Conservation (phyloP, 2,888 invertebrate species). For the Abrostola tripartita region DNA sequence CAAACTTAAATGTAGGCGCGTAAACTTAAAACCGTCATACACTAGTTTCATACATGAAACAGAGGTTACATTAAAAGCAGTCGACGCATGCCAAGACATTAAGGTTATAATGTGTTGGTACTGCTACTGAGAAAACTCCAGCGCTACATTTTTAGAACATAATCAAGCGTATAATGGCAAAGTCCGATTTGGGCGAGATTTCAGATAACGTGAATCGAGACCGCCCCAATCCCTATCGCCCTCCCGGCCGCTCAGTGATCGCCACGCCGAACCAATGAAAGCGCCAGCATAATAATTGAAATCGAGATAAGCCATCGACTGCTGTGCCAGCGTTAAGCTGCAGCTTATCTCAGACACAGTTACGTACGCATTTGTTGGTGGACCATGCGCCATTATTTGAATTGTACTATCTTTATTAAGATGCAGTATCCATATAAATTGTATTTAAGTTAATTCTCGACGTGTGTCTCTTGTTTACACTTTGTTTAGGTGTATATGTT, state of each 20-base stretch:
- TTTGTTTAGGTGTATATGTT: no score
- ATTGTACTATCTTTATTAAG: conserved; percentile 78
- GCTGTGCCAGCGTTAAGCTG: conserved; percentile 82
- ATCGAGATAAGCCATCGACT: conserved; percentile 86
- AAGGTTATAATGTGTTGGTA: conserved; percentile 5
- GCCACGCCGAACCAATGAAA: conserved; percentile 80
- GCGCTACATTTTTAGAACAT: conserved; percentile 62
- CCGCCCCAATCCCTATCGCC: conserved; percentile 77
- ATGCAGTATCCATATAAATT: conserved; percentile 71
- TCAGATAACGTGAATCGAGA: conserved; percentile 78
- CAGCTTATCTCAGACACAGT: conserved; percentile 82
- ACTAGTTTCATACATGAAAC: neutral
- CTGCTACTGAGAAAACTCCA: conserved; percentile 23
- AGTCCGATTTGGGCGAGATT: conserved; percentile 82
- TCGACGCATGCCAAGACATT: neutral
- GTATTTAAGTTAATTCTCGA: conserved; percentile 66
- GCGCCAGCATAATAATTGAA: conserved; percentile 86
- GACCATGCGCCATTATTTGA: conserved; percentile 78
- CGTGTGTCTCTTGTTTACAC: conserved; percentile 56
- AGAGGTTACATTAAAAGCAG: neutral
- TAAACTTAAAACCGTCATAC: no score
- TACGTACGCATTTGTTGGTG: conserved; percentile 79
- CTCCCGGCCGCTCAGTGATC: conserved; percentile 63
- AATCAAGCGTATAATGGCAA: conserved; percentile 75
- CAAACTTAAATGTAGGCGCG: no score